These are phyloP conservation scores for Crossaster papposus DNA, from an alignment of 53 echinoderm and acorn worm species.

Conservation along the genomic window DNA sequence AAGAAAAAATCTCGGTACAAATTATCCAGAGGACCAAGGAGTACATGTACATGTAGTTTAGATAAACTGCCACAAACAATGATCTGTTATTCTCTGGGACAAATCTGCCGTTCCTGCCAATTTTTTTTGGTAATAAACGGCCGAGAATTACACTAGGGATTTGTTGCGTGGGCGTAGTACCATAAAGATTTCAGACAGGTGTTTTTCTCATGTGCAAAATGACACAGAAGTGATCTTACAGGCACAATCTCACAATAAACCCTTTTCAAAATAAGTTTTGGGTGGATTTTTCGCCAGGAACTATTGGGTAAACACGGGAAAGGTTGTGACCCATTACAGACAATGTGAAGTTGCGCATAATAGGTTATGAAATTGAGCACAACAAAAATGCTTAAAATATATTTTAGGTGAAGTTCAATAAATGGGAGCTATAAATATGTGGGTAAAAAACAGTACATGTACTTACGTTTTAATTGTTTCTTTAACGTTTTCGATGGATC, in stretches of 20 bases:
- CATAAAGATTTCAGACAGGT: not conserved
- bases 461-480: conserved; percentile 94
- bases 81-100: conserved; percentile 4
- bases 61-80: conserved; percentile 50
- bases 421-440: not conserved
- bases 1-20: not conserved
- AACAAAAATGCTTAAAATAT: not conserved
- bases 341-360: not conserved
- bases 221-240: not conserved
- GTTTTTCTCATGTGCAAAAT: not conserved
- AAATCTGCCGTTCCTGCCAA: conserved; percentile 10
- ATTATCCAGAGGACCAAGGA: not conserved
- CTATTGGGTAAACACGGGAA: not conserved
- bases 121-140: not conserved
- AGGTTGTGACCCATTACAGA: not conserved
- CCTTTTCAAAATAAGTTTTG: not conserved
- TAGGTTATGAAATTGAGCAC: not conserved
- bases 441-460: not conserved
- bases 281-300: not conserved
- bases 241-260: not conserved
- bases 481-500: conserved; percentile 92
- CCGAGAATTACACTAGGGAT: conserved; percentile 11
- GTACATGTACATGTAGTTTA: too few relatives aligned
- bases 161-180: conserved; percentile 12
- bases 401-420: not conserved